Conservation (phyloP, 2,797 vertebrate genomes). For the Tiaroga cobitis region DNA sequence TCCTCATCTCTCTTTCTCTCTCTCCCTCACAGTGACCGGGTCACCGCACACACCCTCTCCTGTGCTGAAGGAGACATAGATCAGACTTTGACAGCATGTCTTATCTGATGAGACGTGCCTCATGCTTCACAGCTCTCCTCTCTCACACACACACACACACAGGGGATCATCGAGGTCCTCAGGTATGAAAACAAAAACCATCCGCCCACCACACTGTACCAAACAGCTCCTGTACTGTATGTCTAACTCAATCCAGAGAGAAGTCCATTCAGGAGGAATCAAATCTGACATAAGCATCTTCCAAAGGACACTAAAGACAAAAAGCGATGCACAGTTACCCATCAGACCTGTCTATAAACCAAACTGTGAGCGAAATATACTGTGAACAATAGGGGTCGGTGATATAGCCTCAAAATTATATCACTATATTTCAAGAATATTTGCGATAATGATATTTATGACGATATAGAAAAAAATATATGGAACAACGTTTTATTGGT, state of each 20-base stretch:
- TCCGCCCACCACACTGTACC: not conserved
- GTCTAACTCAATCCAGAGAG: not conserved
- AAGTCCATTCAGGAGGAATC: constrained; percentile 2
- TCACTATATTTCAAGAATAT: too few species aligned
- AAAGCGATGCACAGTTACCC: not conserved
- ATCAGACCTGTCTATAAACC: not conserved
- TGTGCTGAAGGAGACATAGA: constrained; percentile 57
- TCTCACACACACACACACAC: not conserved
- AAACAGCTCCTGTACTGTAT: not conserved
- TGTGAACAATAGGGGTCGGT: not conserved
- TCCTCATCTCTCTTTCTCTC: constrained; percentile 15
- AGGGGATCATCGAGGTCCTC: constrained; percentile 16
- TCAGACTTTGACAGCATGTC: constrained; percentile 61
- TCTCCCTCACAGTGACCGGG: constrained; percentile 34
- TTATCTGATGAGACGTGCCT: constrained; percentile 67
- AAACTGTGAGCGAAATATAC: not conserved
- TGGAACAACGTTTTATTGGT: too few species aligned
- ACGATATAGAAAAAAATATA: too few species aligned
- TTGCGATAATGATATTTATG: too few species aligned
- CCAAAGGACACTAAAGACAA: not conserved
- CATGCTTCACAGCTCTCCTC: constrained; percentile 31
- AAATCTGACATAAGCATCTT: not conserved
- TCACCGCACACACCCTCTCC: constrained; percentile 47
- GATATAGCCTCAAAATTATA: too few species aligned
- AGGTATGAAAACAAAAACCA: constrained; percentile 46